phyloP scores from a whole-genome alignment of 2,113 vertebrate species.

The Hypocryptadius cinnamomeus region DNA sequence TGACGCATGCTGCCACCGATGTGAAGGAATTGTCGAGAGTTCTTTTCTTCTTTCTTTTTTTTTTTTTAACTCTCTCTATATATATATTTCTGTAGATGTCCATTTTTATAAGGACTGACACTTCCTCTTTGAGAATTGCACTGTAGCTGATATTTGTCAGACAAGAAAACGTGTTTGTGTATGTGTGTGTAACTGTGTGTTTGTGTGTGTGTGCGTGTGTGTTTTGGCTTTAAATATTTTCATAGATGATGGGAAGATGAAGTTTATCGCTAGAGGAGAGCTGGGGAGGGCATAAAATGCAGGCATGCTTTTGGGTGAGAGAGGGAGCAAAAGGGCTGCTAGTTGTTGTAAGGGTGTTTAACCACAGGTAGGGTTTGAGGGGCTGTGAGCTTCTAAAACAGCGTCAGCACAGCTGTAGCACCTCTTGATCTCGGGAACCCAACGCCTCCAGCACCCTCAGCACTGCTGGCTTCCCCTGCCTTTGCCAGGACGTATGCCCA shows the following conservation, averaged over 20 bases:
- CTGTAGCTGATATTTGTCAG: conserved; percentile 1
- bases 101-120: conserved; percentile 22
- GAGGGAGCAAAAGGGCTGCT: background rate
- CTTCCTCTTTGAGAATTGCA: conserved; percentile 1
- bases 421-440: background rate
- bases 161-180: conserved; percentile 34
- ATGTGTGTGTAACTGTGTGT: conserved; percentile 20
- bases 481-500: background rate
- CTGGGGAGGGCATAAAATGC: background rate
- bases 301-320: background rate
- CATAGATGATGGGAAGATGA: background rate
- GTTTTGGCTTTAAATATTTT: conserved; percentile 25
- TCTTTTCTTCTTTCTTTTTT: background rate
- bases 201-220: background rate
- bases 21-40: conserved; percentile 43
- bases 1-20: conserved; percentile 67
- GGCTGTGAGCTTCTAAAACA: background rate
- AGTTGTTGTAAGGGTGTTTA: background rate
- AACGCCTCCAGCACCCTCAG: conserved; percentile 32
- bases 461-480: background rate
- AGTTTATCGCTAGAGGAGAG: background rate
- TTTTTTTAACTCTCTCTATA: background rate
- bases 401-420: background rate
- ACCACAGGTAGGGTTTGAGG: background rate
- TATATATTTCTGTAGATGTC: conserved; percentile 31